Conservation (phyloP, 2,888 invertebrate species). For the Cataglyphis livida region DNA sequence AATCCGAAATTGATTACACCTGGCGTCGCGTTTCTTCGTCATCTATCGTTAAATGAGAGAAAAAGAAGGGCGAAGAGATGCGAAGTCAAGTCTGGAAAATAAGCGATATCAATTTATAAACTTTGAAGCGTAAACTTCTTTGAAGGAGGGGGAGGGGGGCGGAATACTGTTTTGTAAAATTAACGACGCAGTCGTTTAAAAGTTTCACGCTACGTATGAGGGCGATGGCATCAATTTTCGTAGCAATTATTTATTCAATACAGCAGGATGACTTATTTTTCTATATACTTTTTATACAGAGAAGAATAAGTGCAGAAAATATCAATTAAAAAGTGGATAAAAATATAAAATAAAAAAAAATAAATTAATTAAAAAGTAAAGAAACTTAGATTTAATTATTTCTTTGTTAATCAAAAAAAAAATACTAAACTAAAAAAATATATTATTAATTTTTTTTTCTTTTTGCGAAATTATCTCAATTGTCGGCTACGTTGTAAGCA, state of each 20-base stretch:
- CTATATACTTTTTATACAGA: neutral
- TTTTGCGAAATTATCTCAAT: constrained; percentile 8
- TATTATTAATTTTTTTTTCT: neutral
- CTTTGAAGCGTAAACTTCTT: neutral
- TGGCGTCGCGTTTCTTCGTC: constrained; percentile 28
- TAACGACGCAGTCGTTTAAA: neutral
- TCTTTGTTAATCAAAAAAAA: neutral
- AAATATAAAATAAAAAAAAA: neutral
- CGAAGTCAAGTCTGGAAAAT: neutral
- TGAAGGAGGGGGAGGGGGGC: too few species aligned
- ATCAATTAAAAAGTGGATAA: neutral
- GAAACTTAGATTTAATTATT: neutral
- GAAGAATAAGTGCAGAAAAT: neutral
- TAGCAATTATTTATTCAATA: neutral
- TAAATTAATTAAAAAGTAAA: too few species aligned
- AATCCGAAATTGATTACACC: constrained; percentile 49
- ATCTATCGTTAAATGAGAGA: constrained; percentile 23
- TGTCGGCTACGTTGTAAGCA: constrained; percentile 7
- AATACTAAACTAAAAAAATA: neutral
- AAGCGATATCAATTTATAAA: neutral
- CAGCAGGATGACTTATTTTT: neutral
- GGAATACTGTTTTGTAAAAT: neutral
- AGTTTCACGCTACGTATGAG: neutral
- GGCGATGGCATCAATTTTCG: neutral
- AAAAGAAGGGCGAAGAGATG: neutral